phyloP scores from a whole-genome alignment of 2,113 vertebrate species.

The Bambusicola thoracicus region DNA sequence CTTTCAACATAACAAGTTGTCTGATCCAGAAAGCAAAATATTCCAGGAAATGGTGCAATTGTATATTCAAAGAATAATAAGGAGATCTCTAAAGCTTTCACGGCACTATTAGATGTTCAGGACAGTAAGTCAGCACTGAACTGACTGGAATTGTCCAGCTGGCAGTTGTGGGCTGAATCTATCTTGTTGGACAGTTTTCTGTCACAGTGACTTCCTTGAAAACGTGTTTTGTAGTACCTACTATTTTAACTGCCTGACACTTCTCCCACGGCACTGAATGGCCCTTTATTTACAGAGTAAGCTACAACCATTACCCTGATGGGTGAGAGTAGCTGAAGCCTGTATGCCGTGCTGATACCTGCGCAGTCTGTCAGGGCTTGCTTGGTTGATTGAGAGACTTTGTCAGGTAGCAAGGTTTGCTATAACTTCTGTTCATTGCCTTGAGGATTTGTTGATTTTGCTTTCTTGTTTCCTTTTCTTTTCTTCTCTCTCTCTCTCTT shows the following conservation, averaged over 20 bases:
- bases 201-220: not conserved
- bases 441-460: not conserved
- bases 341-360: not conserved
- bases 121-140: not conserved
- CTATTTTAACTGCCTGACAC: not conserved
- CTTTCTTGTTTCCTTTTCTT: not conserved
- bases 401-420: not conserved
- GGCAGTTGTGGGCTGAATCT: not conserved
- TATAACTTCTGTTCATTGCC: not conserved
- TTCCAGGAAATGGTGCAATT: slow-evolving; percentile 55
- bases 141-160: not conserved
- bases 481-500: not conserved
- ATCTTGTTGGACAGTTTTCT: not conserved
- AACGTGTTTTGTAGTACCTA: not conserved
- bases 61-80: slow-evolving; percentile 40
- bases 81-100: not conserved
- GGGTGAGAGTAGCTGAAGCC: not conserved
- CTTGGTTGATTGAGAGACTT: not conserved
- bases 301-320: not conserved
- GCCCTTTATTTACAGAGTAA: not conserved
- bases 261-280: not conserved
- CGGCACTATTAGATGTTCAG: not conserved
- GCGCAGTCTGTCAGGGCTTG: not conserved
- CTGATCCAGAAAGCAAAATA: slow-evolving; percentile 19
- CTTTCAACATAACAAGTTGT: slow-evolving; percentile 23